Conservation (phyloP, 37 sponge, comb jelly and placozoan genomes). For the Eunapius fragilis region DNA sequence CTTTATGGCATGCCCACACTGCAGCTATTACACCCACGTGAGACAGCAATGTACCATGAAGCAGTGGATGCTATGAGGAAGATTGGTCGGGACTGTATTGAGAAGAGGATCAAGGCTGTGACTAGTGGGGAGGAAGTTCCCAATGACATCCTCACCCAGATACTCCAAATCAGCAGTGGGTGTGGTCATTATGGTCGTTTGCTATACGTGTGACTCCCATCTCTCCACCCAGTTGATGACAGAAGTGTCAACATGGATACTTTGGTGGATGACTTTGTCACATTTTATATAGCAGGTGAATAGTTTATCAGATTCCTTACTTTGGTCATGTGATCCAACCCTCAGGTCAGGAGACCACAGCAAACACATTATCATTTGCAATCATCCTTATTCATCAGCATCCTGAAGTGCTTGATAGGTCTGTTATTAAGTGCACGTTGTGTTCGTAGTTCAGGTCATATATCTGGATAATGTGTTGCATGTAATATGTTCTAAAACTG, state of each 20-base stretch:
- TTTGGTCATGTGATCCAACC: neutral
- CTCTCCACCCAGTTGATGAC: neutral
- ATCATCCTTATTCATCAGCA: neutral
- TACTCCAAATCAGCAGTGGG: neutral
- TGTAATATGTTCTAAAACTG: no score
- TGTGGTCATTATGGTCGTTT: neutral
- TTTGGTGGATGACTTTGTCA: conserved; percentile 15
- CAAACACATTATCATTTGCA: neutral
- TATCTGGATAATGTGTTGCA: no score
- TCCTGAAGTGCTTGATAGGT: neutral
- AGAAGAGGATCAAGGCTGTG: neutral
- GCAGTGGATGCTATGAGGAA: neutral
- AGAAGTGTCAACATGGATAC: neutral
- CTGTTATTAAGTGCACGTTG: no score
- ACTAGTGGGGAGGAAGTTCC: neutral
- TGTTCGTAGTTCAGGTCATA: no score
- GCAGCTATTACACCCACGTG: neutral
- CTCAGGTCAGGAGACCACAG: conserved; percentile 10
- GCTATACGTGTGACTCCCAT: neutral
- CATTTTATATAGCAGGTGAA: neutral
- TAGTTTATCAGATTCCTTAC: neutral
- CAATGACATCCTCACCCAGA: neutral
- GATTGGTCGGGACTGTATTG: neutral
- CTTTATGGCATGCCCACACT: neutral
- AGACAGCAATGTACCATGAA: neutral